Percentiles rank a stretch among this genome's conserved stretches.
Evolutionary conservation across 1,140 invertebrate genomes (phyloP).

Genomic region (Gryllus bimaculatus): DNA sequence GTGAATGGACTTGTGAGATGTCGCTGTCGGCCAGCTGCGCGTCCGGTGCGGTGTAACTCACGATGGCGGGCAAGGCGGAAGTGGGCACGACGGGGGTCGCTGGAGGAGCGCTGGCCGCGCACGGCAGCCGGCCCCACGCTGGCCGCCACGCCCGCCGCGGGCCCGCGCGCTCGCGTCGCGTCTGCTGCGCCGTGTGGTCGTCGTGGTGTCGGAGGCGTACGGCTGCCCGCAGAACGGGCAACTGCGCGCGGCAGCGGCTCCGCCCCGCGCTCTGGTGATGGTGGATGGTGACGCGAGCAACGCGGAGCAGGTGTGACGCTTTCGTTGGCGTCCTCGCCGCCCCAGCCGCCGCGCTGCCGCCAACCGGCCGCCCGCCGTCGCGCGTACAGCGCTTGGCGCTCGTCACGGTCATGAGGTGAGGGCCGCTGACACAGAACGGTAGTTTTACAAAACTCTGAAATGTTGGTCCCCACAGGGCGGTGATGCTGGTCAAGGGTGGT

Average conservation of each 20-base stretch:
- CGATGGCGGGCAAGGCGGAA: slow-evolving; percentile 30
- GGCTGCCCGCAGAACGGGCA: slow-evolving; percentile 29
- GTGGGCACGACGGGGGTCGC: slow-evolving; percentile 27
- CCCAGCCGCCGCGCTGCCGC: slow-evolving; percentile 14
- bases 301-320: slow-evolving; percentile 26
- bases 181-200: neutral
- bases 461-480: too few species aligned
- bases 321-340: slow-evolving; percentile 18
- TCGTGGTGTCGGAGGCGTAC: slow-evolving; percentile 12
- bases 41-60: slow-evolving; percentile 21
- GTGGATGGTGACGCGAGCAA: slow-evolving; percentile 25
- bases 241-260: neutral
- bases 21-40: too few species aligned
- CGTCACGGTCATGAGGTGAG: slow-evolving; percentile 7
- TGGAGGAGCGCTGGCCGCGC: slow-evolving; percentile 27
- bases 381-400: neutral
- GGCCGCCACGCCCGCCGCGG: slow-evolving; percentile 20
- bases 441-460: too few species aligned
- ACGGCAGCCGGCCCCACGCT: slow-evolving; percentile 26
- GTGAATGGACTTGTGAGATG: neutral
- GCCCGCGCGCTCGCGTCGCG: neutral
- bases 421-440: neutral
- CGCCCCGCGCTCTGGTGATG: slow-evolving; percentile 19
- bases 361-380: neutral
- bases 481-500: too few species aligned